Conservation (phyloP, 1,140 invertebrate species). For the Drosophila albomicans region DNA sequence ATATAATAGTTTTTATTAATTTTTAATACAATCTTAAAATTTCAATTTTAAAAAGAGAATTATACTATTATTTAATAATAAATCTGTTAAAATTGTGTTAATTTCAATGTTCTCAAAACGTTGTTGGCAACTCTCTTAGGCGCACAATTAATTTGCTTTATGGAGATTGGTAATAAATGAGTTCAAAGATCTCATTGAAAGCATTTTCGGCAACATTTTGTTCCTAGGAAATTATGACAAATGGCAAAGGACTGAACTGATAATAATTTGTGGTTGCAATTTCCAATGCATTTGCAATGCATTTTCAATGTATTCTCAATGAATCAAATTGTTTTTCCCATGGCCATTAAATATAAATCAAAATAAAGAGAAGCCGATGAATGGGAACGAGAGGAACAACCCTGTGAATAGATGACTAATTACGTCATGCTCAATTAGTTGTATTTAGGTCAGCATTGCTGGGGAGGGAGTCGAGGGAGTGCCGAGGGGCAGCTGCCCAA, state of each 20-base stretch:
- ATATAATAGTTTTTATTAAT: no score
- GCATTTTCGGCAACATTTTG: not conserved
- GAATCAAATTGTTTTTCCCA: slow-evolving; percentile 52
- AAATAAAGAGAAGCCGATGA: slow-evolving; percentile 34
- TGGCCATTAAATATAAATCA: slow-evolving; percentile 36
- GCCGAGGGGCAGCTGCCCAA: slow-evolving; percentile 32
- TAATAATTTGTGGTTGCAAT: slow-evolving; percentile 48
- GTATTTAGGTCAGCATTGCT: slow-evolving; percentile 61
- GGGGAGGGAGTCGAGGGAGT: slow-evolving; percentile 38
- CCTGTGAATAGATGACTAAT: slow-evolving; percentile 71
- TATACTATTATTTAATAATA: no score
- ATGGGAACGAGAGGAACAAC: slow-evolving; percentile 50
- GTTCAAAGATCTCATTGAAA: slow-evolving; percentile 22
- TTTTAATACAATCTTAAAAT: no score
- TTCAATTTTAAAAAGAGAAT: no score
- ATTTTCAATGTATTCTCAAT: slow-evolving; percentile 35
- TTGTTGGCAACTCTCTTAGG: not conserved
- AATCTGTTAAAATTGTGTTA: no score
- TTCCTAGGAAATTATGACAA: not conserved
- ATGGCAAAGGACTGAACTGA: not conserved
- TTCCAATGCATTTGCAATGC: slow-evolving; percentile 53
- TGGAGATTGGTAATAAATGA: not conserved
- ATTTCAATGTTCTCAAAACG: no score
- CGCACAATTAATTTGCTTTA: not conserved
- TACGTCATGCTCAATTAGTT: slow-evolving; percentile 78